Evolutionary conservation across 2,797 vertebrate genomes (phyloP).

Genomic region (Chelmon rostratus): DNA sequence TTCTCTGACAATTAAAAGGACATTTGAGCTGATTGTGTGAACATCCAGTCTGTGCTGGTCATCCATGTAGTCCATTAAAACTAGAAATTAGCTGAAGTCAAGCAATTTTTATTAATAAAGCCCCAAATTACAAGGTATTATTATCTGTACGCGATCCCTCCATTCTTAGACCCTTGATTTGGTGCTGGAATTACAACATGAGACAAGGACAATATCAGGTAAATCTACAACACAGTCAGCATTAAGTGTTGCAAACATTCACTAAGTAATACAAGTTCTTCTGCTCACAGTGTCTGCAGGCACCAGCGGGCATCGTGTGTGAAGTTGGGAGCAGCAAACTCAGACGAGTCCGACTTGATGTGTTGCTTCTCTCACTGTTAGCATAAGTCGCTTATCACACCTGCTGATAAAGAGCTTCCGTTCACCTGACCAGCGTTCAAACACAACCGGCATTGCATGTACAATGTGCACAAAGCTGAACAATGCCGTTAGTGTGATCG

Average conservation of each 20-base stretch:
- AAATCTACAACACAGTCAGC: neutral
- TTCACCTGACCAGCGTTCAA: constrained; percentile 38
- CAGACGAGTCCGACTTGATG: neutral
- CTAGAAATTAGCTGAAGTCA: neutral
- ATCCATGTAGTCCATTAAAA: neutral
- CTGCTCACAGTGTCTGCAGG: neutral
- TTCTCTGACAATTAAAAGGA: neutral
- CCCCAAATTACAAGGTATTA: neutral
- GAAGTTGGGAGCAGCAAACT: neutral
- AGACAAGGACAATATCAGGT: neutral
- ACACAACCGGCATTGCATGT: constrained; percentile 20
- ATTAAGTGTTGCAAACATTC: neutral
- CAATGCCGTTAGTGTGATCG: constrained; percentile 24
- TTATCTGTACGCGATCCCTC: neutral
- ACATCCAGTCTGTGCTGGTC: neutral
- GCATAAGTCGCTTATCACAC: constrained; percentile 37
- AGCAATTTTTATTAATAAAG: neutral
- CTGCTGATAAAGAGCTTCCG: constrained; percentile 39
- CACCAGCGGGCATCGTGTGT: neutral
- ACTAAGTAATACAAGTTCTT: neutral
- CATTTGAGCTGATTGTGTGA: neutral
- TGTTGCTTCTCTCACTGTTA: constrained; percentile 13
- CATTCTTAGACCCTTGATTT: neutral
- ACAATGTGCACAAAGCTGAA: constrained; percentile 6
- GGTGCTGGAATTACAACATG: no score